phyloP scores from a whole-genome alignment of 2,113 vertebrate genomes.

The Catharus bicknelli region DNA sequence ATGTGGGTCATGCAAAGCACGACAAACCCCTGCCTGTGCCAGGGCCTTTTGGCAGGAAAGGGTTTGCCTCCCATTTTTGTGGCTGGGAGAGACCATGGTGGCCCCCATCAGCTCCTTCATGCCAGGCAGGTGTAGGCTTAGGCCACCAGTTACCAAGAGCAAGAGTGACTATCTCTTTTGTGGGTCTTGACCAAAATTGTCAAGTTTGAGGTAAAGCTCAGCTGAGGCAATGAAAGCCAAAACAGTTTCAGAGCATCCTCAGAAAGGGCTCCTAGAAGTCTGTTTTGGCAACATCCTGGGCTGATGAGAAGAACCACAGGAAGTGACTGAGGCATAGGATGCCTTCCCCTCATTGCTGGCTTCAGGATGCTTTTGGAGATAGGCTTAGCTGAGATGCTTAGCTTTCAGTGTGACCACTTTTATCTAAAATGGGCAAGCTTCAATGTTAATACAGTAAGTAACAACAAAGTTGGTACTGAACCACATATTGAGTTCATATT shows the following conservation, averaged over 20 bases:
- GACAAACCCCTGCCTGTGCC: neutral
- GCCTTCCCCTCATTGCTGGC: neutral
- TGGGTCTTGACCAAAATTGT: neutral
- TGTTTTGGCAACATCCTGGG: neutral
- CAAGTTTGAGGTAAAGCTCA: neutral
- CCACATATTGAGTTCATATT: neutral
- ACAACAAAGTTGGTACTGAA: neutral
- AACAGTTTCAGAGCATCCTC: neutral
- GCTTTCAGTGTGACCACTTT: neutral
- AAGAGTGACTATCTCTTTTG: accelerated
- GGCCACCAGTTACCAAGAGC: neutral
- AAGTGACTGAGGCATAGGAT: neutral
- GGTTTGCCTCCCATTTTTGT: neutral
- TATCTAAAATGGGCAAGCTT: neutral
- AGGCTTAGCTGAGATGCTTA: neutral
- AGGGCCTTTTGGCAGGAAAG: neutral
- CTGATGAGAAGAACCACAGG: neutral
- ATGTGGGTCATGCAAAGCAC: accelerated
- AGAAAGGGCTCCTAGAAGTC: neutral
- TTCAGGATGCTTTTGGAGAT: neutral
- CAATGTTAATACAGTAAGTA: neutral
- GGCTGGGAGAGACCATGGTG: accelerated
- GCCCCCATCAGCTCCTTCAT: neutral
- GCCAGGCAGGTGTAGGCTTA: neutral
- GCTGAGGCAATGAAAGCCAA: neutral